Percentiles rank a stretch among this genome's conserved stretches.
These are phyloP conservation scores for Pseudococcus longispinus DNA, from an alignment of 2,888 invertebrate species.

Conservation along the genomic window DNA sequence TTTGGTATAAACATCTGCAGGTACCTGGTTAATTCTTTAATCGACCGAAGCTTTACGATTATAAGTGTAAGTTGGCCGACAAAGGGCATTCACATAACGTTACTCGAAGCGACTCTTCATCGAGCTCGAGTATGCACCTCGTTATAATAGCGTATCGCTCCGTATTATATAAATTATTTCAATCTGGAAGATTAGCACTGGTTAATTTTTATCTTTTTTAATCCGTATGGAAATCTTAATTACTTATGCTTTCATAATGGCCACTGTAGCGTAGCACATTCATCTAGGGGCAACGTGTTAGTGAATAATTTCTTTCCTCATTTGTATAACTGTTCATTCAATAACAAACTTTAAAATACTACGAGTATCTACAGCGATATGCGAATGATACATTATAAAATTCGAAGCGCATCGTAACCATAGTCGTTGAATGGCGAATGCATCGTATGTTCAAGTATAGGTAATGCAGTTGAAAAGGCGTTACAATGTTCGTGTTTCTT, in stretches of 20 bases:
- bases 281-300: not conserved
- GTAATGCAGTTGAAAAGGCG: not conserved
- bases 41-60: not conserved
- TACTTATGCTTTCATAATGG: slow-evolving; percentile 25
- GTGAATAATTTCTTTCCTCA: slow-evolving; percentile 28
- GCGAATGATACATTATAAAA: not conserved
- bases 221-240: slow-evolving; percentile 17
- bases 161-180: not conserved
- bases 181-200: not conserved
- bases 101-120: not conserved
- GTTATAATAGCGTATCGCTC: not conserved
- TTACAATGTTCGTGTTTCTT: not conserved
- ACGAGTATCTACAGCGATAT: not conserved
- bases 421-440: not conserved
- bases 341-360: not conserved
- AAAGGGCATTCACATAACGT: not conserved
- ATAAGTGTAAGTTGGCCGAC: not conserved
- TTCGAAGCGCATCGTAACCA: not conserved
- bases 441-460: too few relatives aligned
- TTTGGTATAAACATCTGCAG: not conserved
- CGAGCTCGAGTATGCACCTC: not conserved
- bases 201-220: slow-evolving; percentile 22
- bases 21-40: not conserved
- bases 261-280: not conserved
- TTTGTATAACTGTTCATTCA: slow-evolving; percentile 20